phyloP scores from a whole-genome alignment of 1,140 invertebrate species.

The Leptinotarsa texana region DNA sequence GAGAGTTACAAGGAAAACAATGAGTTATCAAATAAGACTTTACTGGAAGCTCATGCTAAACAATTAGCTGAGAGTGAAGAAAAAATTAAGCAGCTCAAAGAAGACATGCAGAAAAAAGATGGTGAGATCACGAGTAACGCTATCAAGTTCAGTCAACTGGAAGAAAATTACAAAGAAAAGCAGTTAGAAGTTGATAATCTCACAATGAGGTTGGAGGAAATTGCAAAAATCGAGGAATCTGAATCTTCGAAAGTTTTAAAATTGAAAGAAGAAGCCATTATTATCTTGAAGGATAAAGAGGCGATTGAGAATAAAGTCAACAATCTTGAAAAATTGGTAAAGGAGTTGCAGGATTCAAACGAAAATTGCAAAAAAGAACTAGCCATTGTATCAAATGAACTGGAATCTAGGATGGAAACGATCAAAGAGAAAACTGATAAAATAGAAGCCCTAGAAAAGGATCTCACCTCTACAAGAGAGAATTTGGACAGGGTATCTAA shows the following conservation, averaged over 20 bases:
- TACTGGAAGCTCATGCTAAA: slow-evolving; percentile 25
- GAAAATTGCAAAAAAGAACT: slow-evolving; percentile 24
- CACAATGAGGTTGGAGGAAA: background rate
- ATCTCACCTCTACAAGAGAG: slow-evolving; percentile 18
- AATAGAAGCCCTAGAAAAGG: slow-evolving; percentile 15
- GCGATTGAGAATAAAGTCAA: background rate
- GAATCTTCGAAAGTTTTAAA: background rate
- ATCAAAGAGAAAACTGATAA: slow-evolving; percentile 14
- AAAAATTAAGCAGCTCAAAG: slow-evolving; percentile 57
- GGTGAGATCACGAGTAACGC: slow-evolving; percentile 31
- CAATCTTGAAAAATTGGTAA: background rate
- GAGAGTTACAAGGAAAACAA: slow-evolving; percentile 19
- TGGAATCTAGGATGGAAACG: background rate
- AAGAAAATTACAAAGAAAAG: background rate
- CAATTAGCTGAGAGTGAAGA: slow-evolving; percentile 50
- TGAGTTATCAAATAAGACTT: slow-evolving; percentile 20
- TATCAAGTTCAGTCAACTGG: background rate
- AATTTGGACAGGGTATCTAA: slow-evolving; percentile 20
- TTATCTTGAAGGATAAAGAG: background rate
- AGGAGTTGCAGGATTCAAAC: background rate
- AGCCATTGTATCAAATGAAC: slow-evolving; percentile 15
- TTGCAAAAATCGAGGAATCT: background rate
- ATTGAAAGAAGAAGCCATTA: background rate
- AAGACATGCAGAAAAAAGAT: slow-evolving; percentile 57
- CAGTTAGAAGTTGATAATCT: background rate